phyloP scores from a whole-genome alignment of 2,797 vertebrate genomes.

The Leptoclinus maculatus region DNA sequence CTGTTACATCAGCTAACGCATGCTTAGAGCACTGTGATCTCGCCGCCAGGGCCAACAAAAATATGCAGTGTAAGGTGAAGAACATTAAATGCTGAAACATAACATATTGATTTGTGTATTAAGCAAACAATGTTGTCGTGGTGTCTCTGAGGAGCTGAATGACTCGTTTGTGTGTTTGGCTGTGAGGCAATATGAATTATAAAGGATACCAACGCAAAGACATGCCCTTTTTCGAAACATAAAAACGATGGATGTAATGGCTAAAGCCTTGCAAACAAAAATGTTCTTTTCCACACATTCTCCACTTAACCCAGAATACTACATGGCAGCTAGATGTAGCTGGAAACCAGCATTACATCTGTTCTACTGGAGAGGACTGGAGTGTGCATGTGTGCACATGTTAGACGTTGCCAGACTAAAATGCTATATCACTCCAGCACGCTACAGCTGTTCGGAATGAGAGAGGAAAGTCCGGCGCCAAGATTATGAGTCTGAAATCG shows the following conservation, averaged over 20 bases:
- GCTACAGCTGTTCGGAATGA: slow-evolving; percentile 63
- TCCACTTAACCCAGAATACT: slow-evolving; percentile 57
- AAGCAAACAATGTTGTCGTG: slow-evolving; percentile 42
- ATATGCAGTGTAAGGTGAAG: slow-evolving; percentile 50
- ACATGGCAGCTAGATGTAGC: slow-evolving; percentile 53
- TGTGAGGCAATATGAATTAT: slow-evolving; percentile 20
- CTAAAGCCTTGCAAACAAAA: slow-evolving; percentile 30
- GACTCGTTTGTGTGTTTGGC: slow-evolving; percentile 17
- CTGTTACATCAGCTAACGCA: slow-evolving; percentile 7
- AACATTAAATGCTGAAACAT: slow-evolving; percentile 56
- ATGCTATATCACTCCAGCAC: slow-evolving; percentile 59
- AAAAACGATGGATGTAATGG: slow-evolving; percentile 17
- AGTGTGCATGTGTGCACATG: slow-evolving; percentile 16
- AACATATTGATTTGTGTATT: slow-evolving; percentile 58
- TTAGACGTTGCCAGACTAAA: slow-evolving; percentile 52
- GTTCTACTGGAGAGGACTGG: slow-evolving; percentile 45
- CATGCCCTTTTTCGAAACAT: slow-evolving; percentile 21
- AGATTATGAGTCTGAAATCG: slow-evolving; percentile 65
- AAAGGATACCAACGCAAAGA: slow-evolving; percentile 6
- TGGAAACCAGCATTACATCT: slow-evolving; percentile 58
- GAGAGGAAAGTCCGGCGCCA: slow-evolving; percentile 51
- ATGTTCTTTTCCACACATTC: slow-evolving; percentile 39
- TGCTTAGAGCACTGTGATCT: slow-evolving; percentile 23
- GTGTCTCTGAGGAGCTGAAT: slow-evolving; percentile 39
- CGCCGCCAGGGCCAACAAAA: slow-evolving; percentile 50